Conservation (phyloP, 2,113 vertebrate species). For the Zosterops lateralis region DNA sequence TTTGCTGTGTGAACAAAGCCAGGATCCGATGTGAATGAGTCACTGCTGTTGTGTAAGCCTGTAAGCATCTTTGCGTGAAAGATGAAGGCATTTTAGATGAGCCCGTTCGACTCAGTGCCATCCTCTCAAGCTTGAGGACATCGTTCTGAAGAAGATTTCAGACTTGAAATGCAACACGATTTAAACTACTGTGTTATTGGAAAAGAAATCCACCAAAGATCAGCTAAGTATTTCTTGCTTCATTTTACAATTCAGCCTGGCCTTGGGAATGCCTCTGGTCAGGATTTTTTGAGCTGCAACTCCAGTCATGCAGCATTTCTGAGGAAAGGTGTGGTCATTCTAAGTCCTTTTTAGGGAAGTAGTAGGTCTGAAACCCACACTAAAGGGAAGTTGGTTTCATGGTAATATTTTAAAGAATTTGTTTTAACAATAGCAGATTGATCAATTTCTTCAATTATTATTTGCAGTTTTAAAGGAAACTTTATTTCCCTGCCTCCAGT, state of each 20-base stretch:
- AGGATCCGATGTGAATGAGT: background rate
- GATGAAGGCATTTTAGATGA: background rate
- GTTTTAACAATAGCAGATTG: background rate
- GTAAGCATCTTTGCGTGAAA: background rate
- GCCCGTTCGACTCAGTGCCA: background rate
- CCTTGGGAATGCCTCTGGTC: background rate
- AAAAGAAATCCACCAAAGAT: background rate
- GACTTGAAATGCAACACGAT: background rate
- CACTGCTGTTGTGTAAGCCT: constrained; percentile 12
- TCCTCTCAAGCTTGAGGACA: background rate
- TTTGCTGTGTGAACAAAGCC: background rate
- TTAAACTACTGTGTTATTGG: background rate
- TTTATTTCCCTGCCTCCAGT: background rate
- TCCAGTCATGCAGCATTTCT: background rate
- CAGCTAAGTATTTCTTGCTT: background rate
- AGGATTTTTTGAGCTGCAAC: background rate
- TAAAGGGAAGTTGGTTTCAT: background rate
- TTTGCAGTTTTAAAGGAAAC: background rate
- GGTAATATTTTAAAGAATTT: background rate
- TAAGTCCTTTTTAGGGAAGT: background rate
- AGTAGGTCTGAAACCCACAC: background rate
- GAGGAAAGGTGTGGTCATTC: background rate
- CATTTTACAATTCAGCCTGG: background rate
- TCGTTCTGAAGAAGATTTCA: background rate
- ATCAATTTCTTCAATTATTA: background rate